These are phyloP conservation scores for Pituophis catenifer DNA, from an alignment of 2,113 vertebrate genomes.

Conservation along the genomic window DNA sequence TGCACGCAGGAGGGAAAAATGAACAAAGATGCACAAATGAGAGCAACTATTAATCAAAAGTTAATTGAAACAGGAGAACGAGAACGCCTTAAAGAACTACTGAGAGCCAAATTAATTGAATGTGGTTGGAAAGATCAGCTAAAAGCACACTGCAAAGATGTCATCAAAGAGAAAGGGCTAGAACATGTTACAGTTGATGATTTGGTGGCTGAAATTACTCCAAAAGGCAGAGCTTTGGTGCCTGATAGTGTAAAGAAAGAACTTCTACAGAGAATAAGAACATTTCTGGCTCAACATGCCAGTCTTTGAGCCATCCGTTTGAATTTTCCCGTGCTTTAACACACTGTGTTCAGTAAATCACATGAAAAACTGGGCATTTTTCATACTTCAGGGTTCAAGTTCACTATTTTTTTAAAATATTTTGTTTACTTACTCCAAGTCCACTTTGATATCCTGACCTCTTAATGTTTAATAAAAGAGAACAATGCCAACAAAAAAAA, in stretches of 20 bases:
- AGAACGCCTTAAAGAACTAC: conserved; percentile 92
- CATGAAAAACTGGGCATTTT: conserved; percentile 57
- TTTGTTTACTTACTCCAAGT: conserved; percentile 52
- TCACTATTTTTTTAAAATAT: conserved; percentile 46
- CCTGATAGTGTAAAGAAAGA: conserved; percentile 97
- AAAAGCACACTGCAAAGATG: conserved; percentile 96
- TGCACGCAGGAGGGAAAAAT: conserved; percentile 63
- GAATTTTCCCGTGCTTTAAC: conserved; percentile 50
- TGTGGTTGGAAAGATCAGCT: conserved; percentile 95
- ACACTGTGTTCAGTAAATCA: conserved; percentile 50
- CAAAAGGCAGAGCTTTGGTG: conserved; percentile 96
- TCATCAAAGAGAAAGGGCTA: conserved; percentile 96
- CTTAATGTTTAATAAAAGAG: conserved; percentile 76
- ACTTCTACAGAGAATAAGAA: conserved; percentile 94
- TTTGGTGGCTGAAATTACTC: conserved; percentile 94
- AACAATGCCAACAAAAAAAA: conserved; percentile 38
- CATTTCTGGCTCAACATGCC: conserved; percentile 92
- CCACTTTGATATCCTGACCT: conserved; percentile 62
- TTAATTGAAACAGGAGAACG: conserved; percentile 94
- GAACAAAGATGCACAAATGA: conserved; percentile 89
- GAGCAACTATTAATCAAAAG: conserved; percentile 92
- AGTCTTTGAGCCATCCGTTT: conserved; percentile 77
- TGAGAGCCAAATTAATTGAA: conserved; percentile 92
- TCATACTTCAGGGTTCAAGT: conserved; percentile 52
- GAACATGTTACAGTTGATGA: conserved; percentile 97